Evolutionary conservation across 2,888 invertebrate genomes (phyloP), one percentile per base, ranked within the genome.

Genomic region (Ormyrus nitidulus): DNA sequence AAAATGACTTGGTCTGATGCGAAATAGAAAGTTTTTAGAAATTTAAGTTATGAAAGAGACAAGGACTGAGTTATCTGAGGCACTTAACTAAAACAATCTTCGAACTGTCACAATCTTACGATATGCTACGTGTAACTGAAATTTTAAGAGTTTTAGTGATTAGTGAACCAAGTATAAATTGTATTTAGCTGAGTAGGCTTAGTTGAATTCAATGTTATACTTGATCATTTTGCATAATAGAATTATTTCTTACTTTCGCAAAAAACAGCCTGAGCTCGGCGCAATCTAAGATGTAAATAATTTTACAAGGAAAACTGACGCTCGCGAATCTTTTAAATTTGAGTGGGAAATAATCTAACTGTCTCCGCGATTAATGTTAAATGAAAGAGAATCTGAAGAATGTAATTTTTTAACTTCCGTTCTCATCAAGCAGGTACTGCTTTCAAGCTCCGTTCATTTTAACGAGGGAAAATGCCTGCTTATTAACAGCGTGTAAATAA

Each of bases 401-500:
- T 19, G 54, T 34, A 69, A 73, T 58, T 62, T 34, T 69, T 68
- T 46, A 68, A 19, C 56, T 13, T 61, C 65, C n/a, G 54, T 59
- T 65, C 34, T 10, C 46, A 58, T 59, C 6, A 13, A 68, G 58
- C 64, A 61, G 58, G 62, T 56, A 74, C 6, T 13, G 46, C 62
- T 74, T 70, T 70, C 8, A 48, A 46, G 54, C 61, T 74, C 54
- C 34, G 53, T 73, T 77, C 19, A 66, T 53, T 70, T 34, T 59
- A 59, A 64, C 51, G 34, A 59, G 64, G 54, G 19, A 34, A 34
- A 70, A 58, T 53, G 70, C 72, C 76, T 61, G 73, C 69, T 79
- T 64, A 79, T 54, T 69, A 53, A 71, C 49, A 73, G 5, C 34
- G 34, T 81, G 79, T 82, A 82, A 61, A 80, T 82, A 82, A 61